Percentiles rank a stretch among this genome's conserved stretches.
Evolutionary conservation across 1,140 invertebrate species (phyloP).

Genomic region (Vanessa atalanta): DNA sequence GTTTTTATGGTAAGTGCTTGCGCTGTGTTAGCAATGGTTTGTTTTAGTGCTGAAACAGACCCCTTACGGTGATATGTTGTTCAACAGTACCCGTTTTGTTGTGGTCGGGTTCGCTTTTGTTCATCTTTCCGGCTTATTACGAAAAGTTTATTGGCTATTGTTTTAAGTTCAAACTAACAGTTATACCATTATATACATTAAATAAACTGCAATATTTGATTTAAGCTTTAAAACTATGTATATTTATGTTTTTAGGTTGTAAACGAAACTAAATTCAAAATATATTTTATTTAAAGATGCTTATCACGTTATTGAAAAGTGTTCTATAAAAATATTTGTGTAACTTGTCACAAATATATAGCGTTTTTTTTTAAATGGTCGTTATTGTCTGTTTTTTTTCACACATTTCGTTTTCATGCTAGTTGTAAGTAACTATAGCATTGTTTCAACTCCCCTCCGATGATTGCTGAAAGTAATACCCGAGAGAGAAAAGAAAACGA

Average conservation of each 20-base stretch:
- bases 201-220: no score
- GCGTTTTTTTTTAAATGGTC: no score
- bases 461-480: background rate
- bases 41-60: constrained; percentile 42
- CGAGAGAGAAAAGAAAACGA: background rate
- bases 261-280: no score
- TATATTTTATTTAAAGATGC: no score
- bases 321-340: no score
- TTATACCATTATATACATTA: no score
- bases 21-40: constrained; percentile 44
- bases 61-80: constrained; percentile 32
- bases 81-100: constrained; percentile 15
- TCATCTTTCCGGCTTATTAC: constrained; percentile 4
- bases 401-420: background rate
- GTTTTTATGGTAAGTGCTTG: constrained; percentile 67
- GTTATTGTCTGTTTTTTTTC: no score
- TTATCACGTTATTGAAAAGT: no score
- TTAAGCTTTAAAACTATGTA: no score
- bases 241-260: no score
- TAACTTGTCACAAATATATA: no score
- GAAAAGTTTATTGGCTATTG: background rate
- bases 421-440: background rate
- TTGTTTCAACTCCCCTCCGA: background rate
- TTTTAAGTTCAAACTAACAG: background rate
- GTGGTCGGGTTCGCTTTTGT: constrained; percentile 10